A percentile compares a stretch with the other conserved stretches of the same genome.
phyloP scores from a whole-genome alignment of 2,797 vertebrate species.

The Myotis myotis region DNA sequence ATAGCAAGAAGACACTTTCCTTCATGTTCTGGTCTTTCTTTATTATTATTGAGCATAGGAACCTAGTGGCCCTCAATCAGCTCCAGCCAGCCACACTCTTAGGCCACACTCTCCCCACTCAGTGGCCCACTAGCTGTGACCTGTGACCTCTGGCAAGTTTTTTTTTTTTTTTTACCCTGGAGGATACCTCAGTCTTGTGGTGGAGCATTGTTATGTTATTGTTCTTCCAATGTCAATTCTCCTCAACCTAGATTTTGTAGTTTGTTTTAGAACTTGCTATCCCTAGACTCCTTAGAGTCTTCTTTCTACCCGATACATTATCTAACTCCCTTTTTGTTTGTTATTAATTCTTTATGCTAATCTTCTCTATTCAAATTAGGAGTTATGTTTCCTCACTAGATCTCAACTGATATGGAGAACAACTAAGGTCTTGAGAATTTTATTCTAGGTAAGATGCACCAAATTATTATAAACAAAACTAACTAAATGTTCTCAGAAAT shows the following conservation, averaged over 20 bases:
- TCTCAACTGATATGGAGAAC: neutral
- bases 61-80: neutral
- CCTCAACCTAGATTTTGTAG: neutral
- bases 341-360: neutral
- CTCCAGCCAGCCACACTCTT: neutral
- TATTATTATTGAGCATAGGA: neutral
- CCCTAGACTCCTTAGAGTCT: neutral
- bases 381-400: neutral
- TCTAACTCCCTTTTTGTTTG: neutral
- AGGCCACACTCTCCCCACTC: neutral
- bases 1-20: neutral
- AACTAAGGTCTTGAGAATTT: neutral
- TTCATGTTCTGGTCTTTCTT: neutral
- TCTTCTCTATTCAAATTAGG: slow-evolving; percentile 27
- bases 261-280: slow-evolving; percentile 28
- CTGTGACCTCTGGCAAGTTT: neutral
- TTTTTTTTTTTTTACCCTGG: neutral
- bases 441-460: slow-evolving; percentile 14
- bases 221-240: slow-evolving; percentile 5
- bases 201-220: neutral
- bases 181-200: neutral
- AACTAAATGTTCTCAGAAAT: neutral
- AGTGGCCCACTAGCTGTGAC: neutral
- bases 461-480: slow-evolving; percentile 7
- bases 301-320: neutral